phyloP scores from a whole-genome alignment of 2,113 vertebrate species.

The Suncus etruscus region DNA sequence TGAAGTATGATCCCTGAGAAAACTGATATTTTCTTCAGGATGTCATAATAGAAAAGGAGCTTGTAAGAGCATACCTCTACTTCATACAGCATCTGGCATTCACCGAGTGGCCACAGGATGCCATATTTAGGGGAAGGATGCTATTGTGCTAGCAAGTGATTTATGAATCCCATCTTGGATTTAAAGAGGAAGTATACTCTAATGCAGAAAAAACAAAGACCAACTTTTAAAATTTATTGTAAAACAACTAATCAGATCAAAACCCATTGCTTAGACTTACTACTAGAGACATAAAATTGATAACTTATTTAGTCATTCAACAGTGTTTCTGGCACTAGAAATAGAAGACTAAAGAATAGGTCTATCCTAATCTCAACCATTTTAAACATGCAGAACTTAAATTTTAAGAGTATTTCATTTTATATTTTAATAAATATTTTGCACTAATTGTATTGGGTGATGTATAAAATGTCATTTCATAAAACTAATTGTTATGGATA shows the following conservation, averaged over 20 bases:
- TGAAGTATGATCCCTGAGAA: constrained; percentile 47
- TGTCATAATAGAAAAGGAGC: constrained; percentile 60
- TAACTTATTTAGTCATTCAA: not conserved
- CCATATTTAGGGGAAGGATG: constrained; percentile 53
- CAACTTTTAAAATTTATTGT: constrained; percentile 55
- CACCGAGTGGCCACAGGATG: constrained; percentile 47
- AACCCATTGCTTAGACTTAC: not conserved
- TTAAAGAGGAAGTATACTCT: constrained; percentile 13
- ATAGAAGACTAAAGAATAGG: constrained; percentile 21
- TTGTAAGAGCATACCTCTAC: constrained; percentile 64
- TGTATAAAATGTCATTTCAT: not conserved
- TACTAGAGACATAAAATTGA: constrained; percentile 65
- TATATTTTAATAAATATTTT: not conserved
- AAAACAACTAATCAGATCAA: constrained; percentile 8
- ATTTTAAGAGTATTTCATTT: not conserved
- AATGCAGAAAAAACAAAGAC: constrained; percentile 38
- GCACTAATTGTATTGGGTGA: not conserved
- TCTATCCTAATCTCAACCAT: not conserved
- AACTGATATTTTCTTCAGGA: constrained; percentile 62
- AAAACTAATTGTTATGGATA: not conserved
- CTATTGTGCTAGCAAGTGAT: constrained; percentile 58
- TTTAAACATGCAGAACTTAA: not conserved
- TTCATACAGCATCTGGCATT: constrained; percentile 62
- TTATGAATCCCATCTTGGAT: constrained; percentile 62
- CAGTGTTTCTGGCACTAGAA: not conserved